Evolutionary conservation across 2,113 vertebrate species (phyloP), one percentile per base, ranked within the genome.

Genomic region (Sylvilagus bachmani): DNA sequence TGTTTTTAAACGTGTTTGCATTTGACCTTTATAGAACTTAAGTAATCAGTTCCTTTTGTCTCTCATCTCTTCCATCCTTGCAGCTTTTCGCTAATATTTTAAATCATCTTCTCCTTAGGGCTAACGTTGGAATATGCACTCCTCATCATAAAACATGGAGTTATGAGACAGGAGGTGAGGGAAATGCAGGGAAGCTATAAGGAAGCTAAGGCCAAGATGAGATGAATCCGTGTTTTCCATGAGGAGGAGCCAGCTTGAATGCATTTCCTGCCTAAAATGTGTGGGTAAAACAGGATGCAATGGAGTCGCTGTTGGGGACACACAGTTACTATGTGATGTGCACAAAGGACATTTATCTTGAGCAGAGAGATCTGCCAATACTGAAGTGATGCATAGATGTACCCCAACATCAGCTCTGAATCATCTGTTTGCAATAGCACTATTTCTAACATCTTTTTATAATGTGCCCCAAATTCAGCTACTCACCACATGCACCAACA

Each of bases 181-280:
- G 55, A 75, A 82, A 90, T 67, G 55, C 36, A 53, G 38, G 86
- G 86, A 87, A 96, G 10, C 0, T 55, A 6, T 5, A 51, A 67
- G 71, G 55, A 67, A 71, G 21, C 22, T 71, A 29, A 55, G 82
- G 10, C 21, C 5, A 3, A 14, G 36, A 89, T 70, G 36, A 73
- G 95, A 53, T 2, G 17, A 58, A 82, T 92, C 81, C 53, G 92
- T 80, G 90, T 96, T 96, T 86, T 91, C 79, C 82, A 31, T 7
- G 49, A 51, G 14, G 49, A n/a, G 51, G 29, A 51, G 33, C 49
- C 33, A 44, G 29, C 13, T 29, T 0, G 0, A 78, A 6, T 10
- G 1, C 17, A 11, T 55, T 25, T 24, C 90, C 64, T 19, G n/a
- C 53, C 16, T 44, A 0, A 0, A 66, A 81, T 62, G 89, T 85